A percentile compares a stretch with the other conserved stretches of the same genome.
Conservation (phyloP, 92 coral and sea anemone species). For the Epizoanthus ramosus region DNA sequence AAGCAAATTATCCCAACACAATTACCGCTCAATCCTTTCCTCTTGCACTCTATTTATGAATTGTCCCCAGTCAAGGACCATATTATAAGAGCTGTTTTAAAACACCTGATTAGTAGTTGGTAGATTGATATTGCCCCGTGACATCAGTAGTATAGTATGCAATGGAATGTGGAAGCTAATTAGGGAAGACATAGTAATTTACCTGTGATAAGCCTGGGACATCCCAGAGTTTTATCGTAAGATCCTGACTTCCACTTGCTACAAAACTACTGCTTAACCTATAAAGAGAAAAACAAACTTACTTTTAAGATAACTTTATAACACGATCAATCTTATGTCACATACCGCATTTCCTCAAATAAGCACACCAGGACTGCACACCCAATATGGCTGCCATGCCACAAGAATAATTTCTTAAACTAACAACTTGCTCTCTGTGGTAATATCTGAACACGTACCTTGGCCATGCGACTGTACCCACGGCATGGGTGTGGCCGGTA, state of each 20-base stretch:
- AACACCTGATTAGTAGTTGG: no score
- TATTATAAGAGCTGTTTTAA: no score
- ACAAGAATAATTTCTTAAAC: no score
- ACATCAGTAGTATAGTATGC: not conserved
- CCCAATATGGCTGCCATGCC: no score
- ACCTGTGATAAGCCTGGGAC: constrained; percentile 54
- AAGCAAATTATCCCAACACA: no score
- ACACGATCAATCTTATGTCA: not conserved
- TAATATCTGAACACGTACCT: constrained; percentile 44
- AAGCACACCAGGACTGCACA: no score
- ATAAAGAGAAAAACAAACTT: not conserved
- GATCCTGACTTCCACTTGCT: constrained; percentile 92
- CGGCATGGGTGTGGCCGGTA: constrained; percentile 92
- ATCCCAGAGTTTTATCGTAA: constrained; percentile 87
- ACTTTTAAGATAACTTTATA: no score
- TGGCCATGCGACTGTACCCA: constrained; percentile 87
- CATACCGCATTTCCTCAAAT: not conserved
- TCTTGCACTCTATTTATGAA: no score
- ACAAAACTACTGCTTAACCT: constrained; percentile 75
- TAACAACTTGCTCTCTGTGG: not conserved
- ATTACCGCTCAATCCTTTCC: no score
- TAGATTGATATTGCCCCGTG: no score
- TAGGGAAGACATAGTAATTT: not conserved
- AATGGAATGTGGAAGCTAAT: not conserved
- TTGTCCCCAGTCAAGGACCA: no score